Evolutionary conservation across 2,888 invertebrate species (phyloP), one percentile per base, ranked within the genome.

Genomic region (Noctua fimbriata): DNA sequence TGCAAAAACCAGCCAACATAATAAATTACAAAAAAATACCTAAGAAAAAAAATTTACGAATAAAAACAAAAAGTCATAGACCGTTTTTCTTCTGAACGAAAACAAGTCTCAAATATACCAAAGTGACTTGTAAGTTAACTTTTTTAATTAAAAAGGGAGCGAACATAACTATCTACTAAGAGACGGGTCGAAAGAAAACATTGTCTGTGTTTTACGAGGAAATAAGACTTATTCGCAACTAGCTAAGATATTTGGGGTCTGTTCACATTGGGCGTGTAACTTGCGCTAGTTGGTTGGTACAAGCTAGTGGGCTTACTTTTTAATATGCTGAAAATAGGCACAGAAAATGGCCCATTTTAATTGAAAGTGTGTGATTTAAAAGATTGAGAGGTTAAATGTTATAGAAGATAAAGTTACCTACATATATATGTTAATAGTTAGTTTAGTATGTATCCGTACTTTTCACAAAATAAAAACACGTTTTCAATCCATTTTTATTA

Each of bases 141-240:
- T 94, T 88, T 94, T 95, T 95, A 95, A 95, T 95, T 95, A 94
- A 95, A 95, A 92, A 92, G 88, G 76, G 82, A 81, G 82, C 52
- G 66, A 16, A 83, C 76, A 71, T 79, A 87, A 87, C 87, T 90
- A 90, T 89, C 88, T 87, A 41, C 55, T 44, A 55, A 65, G 32
- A 69, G 41, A 81, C 36, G 76, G 82, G 36, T 28, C 55, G 81
- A 77, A 85, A 86, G 82, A 82, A 81, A 88, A 88, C 89, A 89
- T 91, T 90, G 85, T 87, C 89, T 67, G 72, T 91, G 91, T 91
- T 92, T 93, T 91, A 91, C 86, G 90, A 88, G 84, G 79, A 82
- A 78, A 78, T 89, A 90, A 93, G 90, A 91, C 92, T 94, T 93
- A 91, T 92, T 93, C 89, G 82, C 82, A 76, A 79, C 76, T 85